These are phyloP conservation scores for Triops longicaudatus DNA, from an alignment of 1,140 invertebrate species.

Conservation along the genomic window DNA sequence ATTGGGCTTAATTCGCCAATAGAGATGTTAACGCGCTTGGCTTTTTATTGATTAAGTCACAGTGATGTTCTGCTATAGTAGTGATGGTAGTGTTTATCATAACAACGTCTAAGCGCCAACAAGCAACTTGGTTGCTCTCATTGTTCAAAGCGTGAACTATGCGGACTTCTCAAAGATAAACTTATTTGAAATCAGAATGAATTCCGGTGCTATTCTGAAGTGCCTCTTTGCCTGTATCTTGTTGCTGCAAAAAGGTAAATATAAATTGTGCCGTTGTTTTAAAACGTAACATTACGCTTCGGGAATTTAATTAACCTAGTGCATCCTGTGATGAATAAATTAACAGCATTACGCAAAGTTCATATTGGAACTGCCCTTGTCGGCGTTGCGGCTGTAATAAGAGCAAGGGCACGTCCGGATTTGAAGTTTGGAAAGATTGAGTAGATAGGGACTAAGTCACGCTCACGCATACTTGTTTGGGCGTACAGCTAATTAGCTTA, in stretches of 20 bases:
- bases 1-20: background rate
- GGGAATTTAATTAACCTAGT: too few species aligned
- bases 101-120: background rate
- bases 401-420: too few species aligned
- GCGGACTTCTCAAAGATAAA: background rate
- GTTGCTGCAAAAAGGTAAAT: background rate
- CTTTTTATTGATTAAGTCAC: background rate
- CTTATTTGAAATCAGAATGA: background rate
- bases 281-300: too few species aligned
- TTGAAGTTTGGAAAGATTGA: too few species aligned
- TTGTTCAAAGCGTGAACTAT: background rate
- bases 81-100: constrained; percentile 2
- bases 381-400: too few species aligned
- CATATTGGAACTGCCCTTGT: too few species aligned
- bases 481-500: background rate
- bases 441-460: background rate
- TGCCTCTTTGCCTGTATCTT: background rate
- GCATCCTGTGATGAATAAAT: too few species aligned
- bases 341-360: too few species aligned
- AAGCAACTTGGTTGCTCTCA: background rate
- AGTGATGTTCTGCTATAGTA: background rate
- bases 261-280: too few species aligned
- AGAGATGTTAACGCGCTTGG: background rate
- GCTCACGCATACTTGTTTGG: too few species aligned
- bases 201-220: background rate